Percentiles rank a stretch among this genome's conserved stretches.
Evolutionary conservation across 2,888 invertebrate species (phyloP).

Genomic region (Trichogramma evanescens): DNA sequence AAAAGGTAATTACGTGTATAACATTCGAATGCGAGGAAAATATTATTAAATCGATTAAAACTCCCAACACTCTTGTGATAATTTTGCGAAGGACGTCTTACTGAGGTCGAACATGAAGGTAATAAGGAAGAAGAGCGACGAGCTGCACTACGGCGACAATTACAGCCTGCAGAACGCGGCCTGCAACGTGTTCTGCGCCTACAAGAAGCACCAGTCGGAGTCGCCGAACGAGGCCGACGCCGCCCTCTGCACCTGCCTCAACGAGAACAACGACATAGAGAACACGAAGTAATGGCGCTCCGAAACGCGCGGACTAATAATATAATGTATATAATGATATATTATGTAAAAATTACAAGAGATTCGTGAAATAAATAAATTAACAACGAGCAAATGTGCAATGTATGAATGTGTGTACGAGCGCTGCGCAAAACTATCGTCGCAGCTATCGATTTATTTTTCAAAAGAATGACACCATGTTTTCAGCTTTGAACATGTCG

Average conservation of each 20-base stretch:
- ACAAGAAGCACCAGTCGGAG: neutral
- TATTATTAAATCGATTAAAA: neutral
- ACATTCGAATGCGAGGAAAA: neutral
- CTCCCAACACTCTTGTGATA: no score
- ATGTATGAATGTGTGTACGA: no score
- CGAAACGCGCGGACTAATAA: no score
- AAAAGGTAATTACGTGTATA: neutral
- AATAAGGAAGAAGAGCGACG: neutral
- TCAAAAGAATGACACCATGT: no score
- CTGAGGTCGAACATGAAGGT: slow-evolving; percentile 4
- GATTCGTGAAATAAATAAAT: no score
- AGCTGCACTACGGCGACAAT: neutral
- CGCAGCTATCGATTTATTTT: no score
- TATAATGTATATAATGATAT: no score
- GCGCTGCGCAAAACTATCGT: no score
- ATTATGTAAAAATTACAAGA: no score
- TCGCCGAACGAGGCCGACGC: neutral
- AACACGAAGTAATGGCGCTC: no score
- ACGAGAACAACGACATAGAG: neutral
- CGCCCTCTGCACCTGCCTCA: neutral
- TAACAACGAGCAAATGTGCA: no score
- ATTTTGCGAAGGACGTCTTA: neutral
- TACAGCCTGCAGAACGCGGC: slow-evolving; percentile 5
- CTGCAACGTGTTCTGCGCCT: slow-evolving; percentile 3
- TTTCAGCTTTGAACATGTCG: no score